Conservation (phyloP, 1,140 invertebrate species). For the Galleria mellonella region DNA sequence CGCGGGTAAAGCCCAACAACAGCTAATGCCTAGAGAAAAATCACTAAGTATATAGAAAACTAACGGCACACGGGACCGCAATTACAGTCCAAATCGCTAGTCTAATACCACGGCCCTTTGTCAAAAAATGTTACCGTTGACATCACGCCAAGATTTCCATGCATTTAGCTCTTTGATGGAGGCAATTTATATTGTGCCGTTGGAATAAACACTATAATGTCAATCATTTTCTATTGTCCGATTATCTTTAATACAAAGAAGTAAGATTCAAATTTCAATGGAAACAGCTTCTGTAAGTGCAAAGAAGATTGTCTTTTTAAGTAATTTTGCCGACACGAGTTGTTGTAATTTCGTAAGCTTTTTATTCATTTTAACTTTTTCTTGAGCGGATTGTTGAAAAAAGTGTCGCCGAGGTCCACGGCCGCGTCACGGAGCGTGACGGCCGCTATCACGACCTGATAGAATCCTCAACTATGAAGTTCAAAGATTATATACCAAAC, state of each 20-base stretch:
- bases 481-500: too few species aligned
- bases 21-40: too few species aligned
- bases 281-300: not conserved
- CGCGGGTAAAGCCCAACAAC: too few species aligned
- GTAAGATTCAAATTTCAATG: constrained; percentile 3
- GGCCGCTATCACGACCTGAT: not conserved
- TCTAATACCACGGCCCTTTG: constrained; percentile 19
- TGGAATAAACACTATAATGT: constrained; percentile 5
- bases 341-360: constrained; percentile 45
- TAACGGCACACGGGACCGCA: constrained; percentile 20
- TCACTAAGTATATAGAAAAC: constrained; percentile 4
- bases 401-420: constrained; percentile 35
- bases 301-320: constrained; percentile 7
- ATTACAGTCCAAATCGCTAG: constrained; percentile 23
- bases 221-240: not conserved
- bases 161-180: constrained; percentile 22
- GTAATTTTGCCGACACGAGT: constrained; percentile 45
- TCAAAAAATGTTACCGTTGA: constrained; percentile 22
- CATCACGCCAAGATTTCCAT: constrained; percentile 24
- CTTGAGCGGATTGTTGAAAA: constrained; percentile 15
- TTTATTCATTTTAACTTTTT: constrained; percentile 37
- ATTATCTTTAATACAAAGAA: not conserved
- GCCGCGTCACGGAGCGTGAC: constrained; percentile 14
- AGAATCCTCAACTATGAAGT: too few species aligned
- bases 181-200: constrained; percentile 24